These are phyloP conservation scores for Mesocentrotus franciscanus DNA, from an alignment of 53 echinoderm and acorn worm species.

Conservation along the genomic window DNA sequence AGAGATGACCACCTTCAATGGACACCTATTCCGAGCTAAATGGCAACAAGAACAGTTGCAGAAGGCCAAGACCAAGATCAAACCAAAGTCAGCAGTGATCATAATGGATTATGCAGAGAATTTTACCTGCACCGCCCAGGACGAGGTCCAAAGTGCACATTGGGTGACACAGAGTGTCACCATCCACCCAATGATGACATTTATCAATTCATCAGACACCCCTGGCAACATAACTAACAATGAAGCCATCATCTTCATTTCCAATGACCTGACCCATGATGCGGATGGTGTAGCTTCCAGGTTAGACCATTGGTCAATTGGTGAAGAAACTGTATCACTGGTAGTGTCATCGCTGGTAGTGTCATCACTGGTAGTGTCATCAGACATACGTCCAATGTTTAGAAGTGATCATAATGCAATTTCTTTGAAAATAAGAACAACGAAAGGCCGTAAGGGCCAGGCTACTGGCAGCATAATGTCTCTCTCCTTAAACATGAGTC, in stretches of 20 bases:
- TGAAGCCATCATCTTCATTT: no score
- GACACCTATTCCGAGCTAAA: neutral
- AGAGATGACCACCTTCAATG: neutral
- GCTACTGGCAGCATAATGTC: no score
- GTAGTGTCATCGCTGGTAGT: no score
- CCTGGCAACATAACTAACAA: neutral
- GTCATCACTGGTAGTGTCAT: no score
- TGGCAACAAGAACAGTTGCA: neutral
- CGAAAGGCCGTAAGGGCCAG: no score
- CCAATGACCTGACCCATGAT: conserved; percentile 1
- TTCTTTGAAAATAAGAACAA: no score
- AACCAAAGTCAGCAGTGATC: neutral
- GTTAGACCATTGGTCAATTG: no score
- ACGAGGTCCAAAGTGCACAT: neutral
- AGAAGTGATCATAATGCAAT: no score
- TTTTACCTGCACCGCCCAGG: neutral
- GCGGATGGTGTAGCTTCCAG: neutral
- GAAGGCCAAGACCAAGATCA: neutral
- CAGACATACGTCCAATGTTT: no score
- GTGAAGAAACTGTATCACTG: no score
- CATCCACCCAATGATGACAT: neutral
- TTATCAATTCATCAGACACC: neutral
- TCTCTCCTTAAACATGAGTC: no score
- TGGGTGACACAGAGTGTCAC: neutral
- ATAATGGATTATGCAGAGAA: conserved; percentile 10